Evolutionary conservation across 1,140 invertebrate genomes (phyloP).

Genomic region (Zaprionus vittiger): DNA sequence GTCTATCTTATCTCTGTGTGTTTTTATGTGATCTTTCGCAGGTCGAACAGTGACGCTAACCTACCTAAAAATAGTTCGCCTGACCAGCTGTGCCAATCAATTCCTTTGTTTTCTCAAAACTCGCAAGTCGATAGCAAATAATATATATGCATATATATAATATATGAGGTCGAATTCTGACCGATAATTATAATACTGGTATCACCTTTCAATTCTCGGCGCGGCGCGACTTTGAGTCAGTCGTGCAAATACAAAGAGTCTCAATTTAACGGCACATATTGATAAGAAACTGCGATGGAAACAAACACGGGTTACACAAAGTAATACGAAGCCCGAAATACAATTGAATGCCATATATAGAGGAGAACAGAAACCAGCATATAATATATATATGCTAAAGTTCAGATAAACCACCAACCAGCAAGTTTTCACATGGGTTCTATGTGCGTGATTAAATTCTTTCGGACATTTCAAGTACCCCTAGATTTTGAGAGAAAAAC

Average conservation of each 20-base stretch:
- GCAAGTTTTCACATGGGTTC: not conserved
- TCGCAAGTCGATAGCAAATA: no score
- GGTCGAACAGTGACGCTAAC: conserved; percentile 5
- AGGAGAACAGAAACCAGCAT: not conserved
- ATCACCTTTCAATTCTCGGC: not conserved
- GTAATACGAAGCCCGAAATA: not conserved
- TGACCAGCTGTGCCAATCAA: conserved; percentile 38
- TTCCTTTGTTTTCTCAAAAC: conserved; percentile 24
- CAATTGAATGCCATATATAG: not conserved
- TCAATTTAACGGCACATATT: conserved; percentile 11
- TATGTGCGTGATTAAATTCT: not conserved
- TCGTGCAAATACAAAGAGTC: conserved; percentile 10
- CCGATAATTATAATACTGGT: conserved; percentile 18
- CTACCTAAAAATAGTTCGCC: conserved; percentile 11
- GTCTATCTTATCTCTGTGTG: conserved; percentile 8
- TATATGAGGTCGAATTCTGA: conserved; percentile 19
- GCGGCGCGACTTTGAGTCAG: conserved; percentile 23
- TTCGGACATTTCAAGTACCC: not conserved
- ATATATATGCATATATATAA: not conserved
- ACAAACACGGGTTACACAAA: conserved; percentile 6
- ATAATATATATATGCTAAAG: not conserved
- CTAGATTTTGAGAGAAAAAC: no score
- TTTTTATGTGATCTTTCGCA: conserved; percentile 20
- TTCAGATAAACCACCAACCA: not conserved
- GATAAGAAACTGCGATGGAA: conserved; percentile 22